Conservation (phyloP, 2,113 vertebrate genomes). For the human (Homo sapiens) region DNA sequence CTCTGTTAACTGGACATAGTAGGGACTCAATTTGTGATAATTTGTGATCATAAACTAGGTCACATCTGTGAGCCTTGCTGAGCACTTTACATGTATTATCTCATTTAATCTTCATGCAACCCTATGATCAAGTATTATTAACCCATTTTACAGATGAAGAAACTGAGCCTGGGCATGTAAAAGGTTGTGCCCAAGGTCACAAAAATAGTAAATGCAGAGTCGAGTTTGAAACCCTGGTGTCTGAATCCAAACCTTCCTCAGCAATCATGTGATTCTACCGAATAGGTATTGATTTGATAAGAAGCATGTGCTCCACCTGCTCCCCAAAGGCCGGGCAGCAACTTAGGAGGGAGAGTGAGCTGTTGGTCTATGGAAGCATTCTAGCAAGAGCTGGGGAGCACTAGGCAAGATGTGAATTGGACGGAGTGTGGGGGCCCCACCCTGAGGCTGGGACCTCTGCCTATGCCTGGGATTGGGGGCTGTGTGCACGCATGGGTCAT, state of each 20-base stretch:
- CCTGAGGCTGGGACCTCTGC: not conserved
- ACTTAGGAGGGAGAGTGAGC: not conserved
- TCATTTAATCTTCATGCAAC: not conserved
- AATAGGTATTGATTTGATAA: not conserved
- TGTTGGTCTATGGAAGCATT: not conserved
- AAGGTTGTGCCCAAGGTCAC: not conserved
- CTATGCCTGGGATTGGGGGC: not conserved
- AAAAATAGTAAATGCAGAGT: not conserved
- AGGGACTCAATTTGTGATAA: not conserved
- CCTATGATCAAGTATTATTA: not conserved
- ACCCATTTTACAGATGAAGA: not conserved
- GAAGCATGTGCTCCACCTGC: not conserved
- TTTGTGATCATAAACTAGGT: not conserved
- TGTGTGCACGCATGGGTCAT: not conserved
- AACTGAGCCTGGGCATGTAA: not conserved
- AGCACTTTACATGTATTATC: not conserved
- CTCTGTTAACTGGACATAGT: not conserved
- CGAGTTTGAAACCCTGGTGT: not conserved
- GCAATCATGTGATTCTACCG: not conserved
- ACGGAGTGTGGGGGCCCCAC: not conserved
- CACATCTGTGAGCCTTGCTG: not conserved
- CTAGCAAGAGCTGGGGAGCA: not conserved
- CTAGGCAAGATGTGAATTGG: not conserved
- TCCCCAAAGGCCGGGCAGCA: not conserved
- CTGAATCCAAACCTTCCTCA: not conserved